Conservation (phyloP, 1,140 invertebrate species). For the Holcopasites calliopsidis region DNA sequence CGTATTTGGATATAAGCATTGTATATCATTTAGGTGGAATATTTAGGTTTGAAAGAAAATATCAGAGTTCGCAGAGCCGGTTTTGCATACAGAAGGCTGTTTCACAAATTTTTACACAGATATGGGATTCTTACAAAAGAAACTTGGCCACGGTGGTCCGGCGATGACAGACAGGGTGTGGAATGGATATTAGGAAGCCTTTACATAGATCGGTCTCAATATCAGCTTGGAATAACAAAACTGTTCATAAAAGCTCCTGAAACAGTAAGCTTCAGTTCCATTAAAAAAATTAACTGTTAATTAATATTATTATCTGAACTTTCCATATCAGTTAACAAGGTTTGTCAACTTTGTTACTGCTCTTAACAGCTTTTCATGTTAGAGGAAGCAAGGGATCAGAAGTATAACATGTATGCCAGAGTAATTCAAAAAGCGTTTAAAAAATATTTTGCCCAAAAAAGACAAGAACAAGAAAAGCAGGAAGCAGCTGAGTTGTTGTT, state of each 20-base stretch:
- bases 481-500: constrained; percentile 83
- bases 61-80: constrained; percentile 85
- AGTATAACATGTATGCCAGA: constrained; percentile 86
- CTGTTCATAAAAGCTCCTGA: constrained; percentile 90
- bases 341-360: not conserved
- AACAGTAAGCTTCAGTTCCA: constrained; percentile 80
- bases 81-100: constrained; percentile 83
- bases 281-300: not conserved
- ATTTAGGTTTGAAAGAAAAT: constrained; percentile 85
- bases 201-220: constrained; percentile 85
- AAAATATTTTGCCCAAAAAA: constrained; percentile 84
- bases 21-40: constrained; percentile 78
- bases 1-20: no score
- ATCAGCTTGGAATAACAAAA: constrained; percentile 86
- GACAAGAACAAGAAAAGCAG: constrained; percentile 82
- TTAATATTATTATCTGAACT: not conserved
- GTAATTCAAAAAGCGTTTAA: constrained; percentile 88
- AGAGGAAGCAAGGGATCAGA: constrained; percentile 86
- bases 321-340: not conserved
- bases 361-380: constrained; percentile 84
- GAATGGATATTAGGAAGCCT: constrained; percentile 82
- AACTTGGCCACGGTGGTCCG: constrained; percentile 85
- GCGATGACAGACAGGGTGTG: constrained; percentile 82
- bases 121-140: constrained; percentile 87
- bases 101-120: constrained; percentile 84